Conservation (phyloP, 1,140 invertebrate genomes). For the Cotesia glomerata region DNA sequence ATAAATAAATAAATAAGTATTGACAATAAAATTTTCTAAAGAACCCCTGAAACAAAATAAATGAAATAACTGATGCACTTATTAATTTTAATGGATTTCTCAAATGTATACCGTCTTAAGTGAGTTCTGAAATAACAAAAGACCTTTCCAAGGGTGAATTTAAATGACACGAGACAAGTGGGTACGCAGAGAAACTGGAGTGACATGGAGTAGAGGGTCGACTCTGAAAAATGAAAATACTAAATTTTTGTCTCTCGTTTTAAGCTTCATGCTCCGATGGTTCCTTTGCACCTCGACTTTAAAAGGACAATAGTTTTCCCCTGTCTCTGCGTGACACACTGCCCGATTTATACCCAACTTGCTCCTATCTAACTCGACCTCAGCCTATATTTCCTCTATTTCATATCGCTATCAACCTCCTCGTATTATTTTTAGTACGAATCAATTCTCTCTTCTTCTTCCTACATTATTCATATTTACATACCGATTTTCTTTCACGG, state of each 20-base stretch:
- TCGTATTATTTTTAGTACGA: too few species aligned
- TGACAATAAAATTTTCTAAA: too few species aligned
- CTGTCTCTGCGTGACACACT: slow-evolving; percentile 13
- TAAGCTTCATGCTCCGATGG: background rate
- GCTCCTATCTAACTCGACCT: background rate
- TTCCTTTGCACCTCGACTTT: background rate
- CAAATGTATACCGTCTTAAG: too few species aligned
- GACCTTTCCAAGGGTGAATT: background rate
- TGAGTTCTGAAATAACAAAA: too few species aligned
- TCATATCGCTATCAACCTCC: background rate
- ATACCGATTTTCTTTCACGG: too few species aligned
- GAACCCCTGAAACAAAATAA: too few species aligned
- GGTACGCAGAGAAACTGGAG: background rate
- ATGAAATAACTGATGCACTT: too few species aligned
- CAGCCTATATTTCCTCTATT: background rate
- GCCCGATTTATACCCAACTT: slow-evolving; percentile 9
- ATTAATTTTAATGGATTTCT: too few species aligned
- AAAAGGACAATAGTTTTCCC: slow-evolving; percentile 14
- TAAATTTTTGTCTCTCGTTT: background rate
- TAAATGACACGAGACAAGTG: background rate
- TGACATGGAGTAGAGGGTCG: background rate
- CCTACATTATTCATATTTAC: too few species aligned
- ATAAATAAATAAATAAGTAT: too few species aligned
- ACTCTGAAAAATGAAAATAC: background rate
- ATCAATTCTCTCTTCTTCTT: too few species aligned